Base-by-base conservation (phyloP, 2,888 invertebrate genomes). In the Euplagia quadripunctaria region DNA sequence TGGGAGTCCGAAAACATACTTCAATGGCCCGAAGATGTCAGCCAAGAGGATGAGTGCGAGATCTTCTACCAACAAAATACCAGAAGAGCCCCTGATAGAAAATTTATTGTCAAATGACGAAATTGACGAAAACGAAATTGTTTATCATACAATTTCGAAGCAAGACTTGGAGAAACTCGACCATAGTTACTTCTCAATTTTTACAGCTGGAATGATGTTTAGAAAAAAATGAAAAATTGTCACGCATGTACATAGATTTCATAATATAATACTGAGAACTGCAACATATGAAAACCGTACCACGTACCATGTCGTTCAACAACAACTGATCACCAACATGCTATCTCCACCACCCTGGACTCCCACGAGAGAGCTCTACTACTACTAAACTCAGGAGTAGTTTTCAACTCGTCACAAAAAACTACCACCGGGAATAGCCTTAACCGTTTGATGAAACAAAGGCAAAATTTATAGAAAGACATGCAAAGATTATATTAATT, bases 381-480 rank as follows among this genome's bases (percentile, higher is more conserved):
- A 72, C 72, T 31, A 72, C 67, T 0, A 49, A 67, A 6, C 51
- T 72, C 7, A 67, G 72, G 5, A 31, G 72, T 72, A 8, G 66
- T 63, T n/a, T 72, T 72, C 41, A 72, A 72, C n/a, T 67, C 46
- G 5, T 71, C 71, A 41, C 14, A 43, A 17, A 65, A 65, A 52
- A 64, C 64, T 9, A 20, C 55, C 14, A n/a, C 52, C 3, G 71
- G 71, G 12, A 31, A 8, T 5, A 71, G 71, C 31, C 58, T 71
- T 16, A 71, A 71, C 31, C 31, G 58, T 31, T 16, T 71, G 8
- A 78, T 80, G 73, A 64, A 75, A 4, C 41, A 64, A 8, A 77
- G 75, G 0, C 77, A 73, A 1, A 78, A 81, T 71, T 70, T 81
- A 65, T 77, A 81, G 52, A 43, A 67, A 61, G 79, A 81, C 61